Evolutionary conservation across 92 coral and sea anemone genomes (phyloP).

Genomic region (Palythoa heliodiscus): DNA sequence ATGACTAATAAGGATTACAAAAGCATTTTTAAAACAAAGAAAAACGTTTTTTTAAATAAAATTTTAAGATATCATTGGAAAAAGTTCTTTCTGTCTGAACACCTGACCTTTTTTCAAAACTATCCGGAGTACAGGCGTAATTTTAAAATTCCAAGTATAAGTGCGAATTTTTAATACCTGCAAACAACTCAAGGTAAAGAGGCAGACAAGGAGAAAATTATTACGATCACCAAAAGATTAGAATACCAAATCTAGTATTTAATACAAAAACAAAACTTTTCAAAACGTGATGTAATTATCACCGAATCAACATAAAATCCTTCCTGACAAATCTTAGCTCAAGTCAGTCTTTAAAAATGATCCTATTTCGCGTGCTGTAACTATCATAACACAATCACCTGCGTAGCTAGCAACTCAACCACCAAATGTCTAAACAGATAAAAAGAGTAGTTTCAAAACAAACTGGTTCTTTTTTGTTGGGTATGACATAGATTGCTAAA

Average conservation of each 20-base stretch:
- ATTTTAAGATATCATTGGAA: no score
- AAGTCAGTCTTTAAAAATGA: not conserved
- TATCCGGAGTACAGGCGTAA: no score
- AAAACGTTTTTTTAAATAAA: no score
- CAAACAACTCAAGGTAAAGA: not conserved
- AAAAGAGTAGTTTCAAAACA: not conserved
- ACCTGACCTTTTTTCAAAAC: no score
- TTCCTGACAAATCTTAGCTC: not conserved
- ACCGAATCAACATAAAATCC: constrained; percentile 7
- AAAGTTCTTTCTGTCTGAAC: no score
- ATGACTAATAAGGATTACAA: no score
- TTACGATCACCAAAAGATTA: not conserved
- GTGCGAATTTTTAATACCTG: no score
- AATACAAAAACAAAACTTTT: not conserved
- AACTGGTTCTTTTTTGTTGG: not conserved
- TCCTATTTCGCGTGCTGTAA: not conserved
- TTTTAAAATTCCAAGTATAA: no score
- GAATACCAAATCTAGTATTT: not conserved
- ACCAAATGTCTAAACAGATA: not conserved
- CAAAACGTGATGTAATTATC: not conserved
- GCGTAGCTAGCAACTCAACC: not conserved
- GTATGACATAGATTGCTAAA: no score
- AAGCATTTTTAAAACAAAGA: no score
- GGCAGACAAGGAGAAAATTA: not conserved
- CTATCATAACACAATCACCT: not conserved